Evolutionary conservation across 2,113 vertebrate species (phyloP), one percentile per base, ranked within the genome.

Genomic region (Thymallus thymallus): DNA sequence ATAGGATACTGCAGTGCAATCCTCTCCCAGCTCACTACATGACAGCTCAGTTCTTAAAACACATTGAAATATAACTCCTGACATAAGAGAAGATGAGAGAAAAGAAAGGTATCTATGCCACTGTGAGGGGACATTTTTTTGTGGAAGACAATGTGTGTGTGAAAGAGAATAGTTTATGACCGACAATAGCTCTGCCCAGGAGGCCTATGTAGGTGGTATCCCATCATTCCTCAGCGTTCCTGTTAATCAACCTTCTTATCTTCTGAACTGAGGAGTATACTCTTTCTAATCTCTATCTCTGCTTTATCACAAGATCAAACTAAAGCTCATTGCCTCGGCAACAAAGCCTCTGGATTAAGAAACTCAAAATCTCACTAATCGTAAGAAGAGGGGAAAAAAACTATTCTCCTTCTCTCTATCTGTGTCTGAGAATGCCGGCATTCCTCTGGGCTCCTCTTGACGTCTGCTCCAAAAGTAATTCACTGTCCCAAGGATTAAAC

Each of bases 311-410:
- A 30, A 32, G 64, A 66, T 66, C 14, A 66, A 12, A 41, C 35
- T 41, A 9, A 10, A 61, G 10, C 58, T 61, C 22, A 3, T 24
- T 22, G n/a, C 23, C n/a, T 41, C 18, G 0, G 24, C 35, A 41
- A 13, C 4, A 20, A 20, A 32, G 4, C 26, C 30, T 66, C 5
- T 30, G 64, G 30, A 66, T 66, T 66, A 66, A n/a, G 18, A 66
- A 4, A 18, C 14, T 66, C 64, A 3, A 30, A 66, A 66, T 66
- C 64, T 66, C 64, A 46, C 24, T 69, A 69, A 70, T 51, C 71
- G 18, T 4, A 18, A 45, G 22, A 46, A 63, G 30, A 41, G 35
- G 35, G 9, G 16, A 3, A 20, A 3, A 55, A 48, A 10, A 45
- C 20, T 23, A 7, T 61, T 24, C 23, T 13, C 16, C 35, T 24